Conservation (phyloP, 2,113 vertebrate species). For the Charina bottae region DNA sequence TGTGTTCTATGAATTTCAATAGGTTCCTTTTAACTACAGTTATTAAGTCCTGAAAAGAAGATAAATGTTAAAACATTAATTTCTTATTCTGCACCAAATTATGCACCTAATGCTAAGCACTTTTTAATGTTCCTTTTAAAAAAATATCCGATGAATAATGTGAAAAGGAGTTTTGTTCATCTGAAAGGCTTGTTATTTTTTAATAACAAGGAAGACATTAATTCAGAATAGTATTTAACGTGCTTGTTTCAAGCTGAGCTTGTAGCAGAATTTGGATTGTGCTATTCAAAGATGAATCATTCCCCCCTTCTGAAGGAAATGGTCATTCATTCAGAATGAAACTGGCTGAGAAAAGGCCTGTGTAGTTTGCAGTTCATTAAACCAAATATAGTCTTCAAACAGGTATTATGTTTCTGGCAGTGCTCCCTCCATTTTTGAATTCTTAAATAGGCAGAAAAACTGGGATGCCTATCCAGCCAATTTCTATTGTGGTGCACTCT, state of each 20-base stretch:
- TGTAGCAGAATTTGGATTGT: background rate
- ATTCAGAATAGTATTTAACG: slow-evolving; percentile 3
- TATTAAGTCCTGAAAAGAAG: background rate
- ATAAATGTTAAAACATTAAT: slow-evolving; percentile 30
- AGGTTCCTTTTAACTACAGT: background rate
- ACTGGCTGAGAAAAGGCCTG: background rate
- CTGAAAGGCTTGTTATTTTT: background rate
- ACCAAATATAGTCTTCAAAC: background rate
- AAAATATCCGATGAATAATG: background rate
- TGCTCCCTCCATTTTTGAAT: background rate
- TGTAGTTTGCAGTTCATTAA: background rate
- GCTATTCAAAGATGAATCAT: background rate
- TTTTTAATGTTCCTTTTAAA: background rate
- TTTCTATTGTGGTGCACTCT: background rate
- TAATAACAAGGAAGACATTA: slow-evolving; percentile 7
- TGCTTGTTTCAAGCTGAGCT: background rate
- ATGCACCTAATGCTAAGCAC: background rate
- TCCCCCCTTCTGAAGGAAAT: background rate
- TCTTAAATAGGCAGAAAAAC: background rate
- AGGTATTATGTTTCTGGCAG: background rate
- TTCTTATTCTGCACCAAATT: background rate
- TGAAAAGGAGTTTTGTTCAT: slow-evolving; percentile 9
- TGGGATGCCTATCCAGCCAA: background rate
- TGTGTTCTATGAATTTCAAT: slow-evolving; percentile 10
- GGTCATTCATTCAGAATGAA: background rate